A percentile compares a stretch with the other conserved stretches of the same genome.
Evolutionary conservation across 2,888 invertebrate species (phyloP).

Genomic region (Lasioglossum villosulum): DNA sequence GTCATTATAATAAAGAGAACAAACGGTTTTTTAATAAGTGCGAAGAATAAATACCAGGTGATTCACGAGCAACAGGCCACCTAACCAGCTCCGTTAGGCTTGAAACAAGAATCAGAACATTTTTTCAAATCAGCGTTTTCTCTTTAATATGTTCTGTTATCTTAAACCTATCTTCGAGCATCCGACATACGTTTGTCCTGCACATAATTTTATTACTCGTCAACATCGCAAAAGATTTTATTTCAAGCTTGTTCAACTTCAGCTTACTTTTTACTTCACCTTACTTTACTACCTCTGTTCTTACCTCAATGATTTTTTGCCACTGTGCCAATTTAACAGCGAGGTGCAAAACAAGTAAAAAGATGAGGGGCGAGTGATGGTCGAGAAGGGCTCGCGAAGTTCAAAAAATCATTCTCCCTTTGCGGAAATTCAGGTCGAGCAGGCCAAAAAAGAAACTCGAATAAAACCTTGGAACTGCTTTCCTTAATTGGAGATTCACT

Average conservation of each 20-base stretch:
- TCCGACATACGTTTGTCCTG: neutral
- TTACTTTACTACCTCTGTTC: neutral
- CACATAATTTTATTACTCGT: neutral
- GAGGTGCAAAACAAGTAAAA: neutral
- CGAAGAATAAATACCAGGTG: too few relatives aligned
- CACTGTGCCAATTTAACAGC: neutral
- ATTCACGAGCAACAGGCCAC: too few relatives aligned
- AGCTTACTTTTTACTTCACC: neutral
- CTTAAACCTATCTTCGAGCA: too few relatives aligned
- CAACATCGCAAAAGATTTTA: neutral
- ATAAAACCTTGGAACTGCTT: neutral
- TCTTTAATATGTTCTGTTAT: too few relatives aligned
- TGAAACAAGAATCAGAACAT: too few relatives aligned
- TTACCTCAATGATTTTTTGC: neutral
- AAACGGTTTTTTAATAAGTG: too few relatives aligned
- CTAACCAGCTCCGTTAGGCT: too few relatives aligned
- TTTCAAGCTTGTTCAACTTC: neutral
- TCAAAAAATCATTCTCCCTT: conserved; percentile 4
- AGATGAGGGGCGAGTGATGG: neutral
- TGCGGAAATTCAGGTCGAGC: neutral
- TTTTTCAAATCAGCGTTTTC: too few relatives aligned
- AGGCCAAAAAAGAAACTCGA: neutral
- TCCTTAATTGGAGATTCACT: conserved; percentile 1
- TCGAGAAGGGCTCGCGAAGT: neutral
- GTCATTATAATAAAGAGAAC: neutral